These are phyloP conservation scores for Trachelus troglodyta DNA, from an alignment of 2,888 invertebrate species.

Conservation along the genomic window DNA sequence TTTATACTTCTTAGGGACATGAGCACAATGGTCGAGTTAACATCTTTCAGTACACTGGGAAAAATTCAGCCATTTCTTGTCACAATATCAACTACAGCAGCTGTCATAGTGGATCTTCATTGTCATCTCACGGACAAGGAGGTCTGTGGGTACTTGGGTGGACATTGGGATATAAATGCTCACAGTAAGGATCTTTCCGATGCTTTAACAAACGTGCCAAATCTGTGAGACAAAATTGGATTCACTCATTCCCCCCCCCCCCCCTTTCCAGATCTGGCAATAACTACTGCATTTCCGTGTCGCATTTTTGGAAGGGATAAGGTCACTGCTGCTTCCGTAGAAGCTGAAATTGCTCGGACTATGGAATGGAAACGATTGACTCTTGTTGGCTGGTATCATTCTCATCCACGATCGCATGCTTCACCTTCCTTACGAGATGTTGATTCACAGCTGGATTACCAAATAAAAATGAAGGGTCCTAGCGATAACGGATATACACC, in stretches of 20 bases:
- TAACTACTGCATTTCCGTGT: slow-evolving; percentile 91
- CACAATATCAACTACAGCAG: slow-evolving; percentile 87
- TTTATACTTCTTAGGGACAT: slow-evolving; percentile 78
- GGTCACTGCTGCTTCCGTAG: slow-evolving; percentile 80
- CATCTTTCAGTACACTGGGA: slow-evolving; percentile 86
- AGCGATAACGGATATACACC: slow-evolving; percentile 93
- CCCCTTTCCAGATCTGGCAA: slow-evolving; percentile 82
- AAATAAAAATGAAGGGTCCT: slow-evolving; percentile 92
- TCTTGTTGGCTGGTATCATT: slow-evolving; percentile 96
- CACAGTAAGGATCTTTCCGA: slow-evolving; percentile 79
- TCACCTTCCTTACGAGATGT: slow-evolving; percentile 90
- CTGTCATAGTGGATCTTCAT: slow-evolving; percentile 91
- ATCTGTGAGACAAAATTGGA: neutral
- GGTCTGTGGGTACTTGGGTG: slow-evolving; percentile 95
- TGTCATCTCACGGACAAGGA: slow-evolving; percentile 94
- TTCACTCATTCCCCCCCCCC: too few species aligned
- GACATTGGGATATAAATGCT: slow-evolving; percentile 93
- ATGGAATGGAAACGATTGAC: slow-evolving; percentile 86
- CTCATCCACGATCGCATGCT: slow-evolving; percentile 88
- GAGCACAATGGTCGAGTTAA: slow-evolving; percentile 89
- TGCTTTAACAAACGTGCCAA: too few species aligned
- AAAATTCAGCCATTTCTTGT: slow-evolving; percentile 94
- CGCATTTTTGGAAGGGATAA: slow-evolving; percentile 83
- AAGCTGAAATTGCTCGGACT: slow-evolving; percentile 83
- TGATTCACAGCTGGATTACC: slow-evolving; percentile 93